Conservation (phyloP, 2,797 vertebrate genomes). For the Centroberyx gerrardi region DNA sequence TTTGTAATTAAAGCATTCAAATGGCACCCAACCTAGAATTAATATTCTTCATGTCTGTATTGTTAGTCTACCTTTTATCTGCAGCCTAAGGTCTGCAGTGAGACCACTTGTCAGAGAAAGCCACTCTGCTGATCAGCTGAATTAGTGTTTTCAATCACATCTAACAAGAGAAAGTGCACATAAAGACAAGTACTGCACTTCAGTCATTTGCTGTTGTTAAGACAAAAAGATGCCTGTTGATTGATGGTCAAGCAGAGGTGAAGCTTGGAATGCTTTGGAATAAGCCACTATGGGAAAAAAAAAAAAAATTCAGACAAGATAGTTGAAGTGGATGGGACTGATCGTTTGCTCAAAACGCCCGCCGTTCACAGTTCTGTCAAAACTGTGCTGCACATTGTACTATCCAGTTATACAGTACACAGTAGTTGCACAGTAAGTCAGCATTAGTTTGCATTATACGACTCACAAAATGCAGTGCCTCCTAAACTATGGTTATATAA, state of each 20-base stretch:
- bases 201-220: neutral
- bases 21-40: too few species aligned
- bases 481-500: too few species aligned
- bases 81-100: neutral
- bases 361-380: neutral
- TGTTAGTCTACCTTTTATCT: too few species aligned
- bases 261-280: neutral
- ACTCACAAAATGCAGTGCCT: neutral
- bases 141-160: slow-evolving; percentile 4
- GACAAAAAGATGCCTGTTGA: neutral
- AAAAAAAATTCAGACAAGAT: neutral
- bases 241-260: neutral
- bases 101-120: neutral
- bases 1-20: too few species aligned
- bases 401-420: neutral
- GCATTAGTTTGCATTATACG: neutral
- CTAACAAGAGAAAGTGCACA: neutral
- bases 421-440: neutral
- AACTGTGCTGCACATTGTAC: neutral
- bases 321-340: neutral
- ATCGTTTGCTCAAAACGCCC: neutral
- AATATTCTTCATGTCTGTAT: too few species aligned
- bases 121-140: neutral
- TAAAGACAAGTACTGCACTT: neutral
- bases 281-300: neutral